Evolutionary conservation across 1,140 invertebrate genomes (phyloP).

Genomic region (Eumaeus atala): DNA sequence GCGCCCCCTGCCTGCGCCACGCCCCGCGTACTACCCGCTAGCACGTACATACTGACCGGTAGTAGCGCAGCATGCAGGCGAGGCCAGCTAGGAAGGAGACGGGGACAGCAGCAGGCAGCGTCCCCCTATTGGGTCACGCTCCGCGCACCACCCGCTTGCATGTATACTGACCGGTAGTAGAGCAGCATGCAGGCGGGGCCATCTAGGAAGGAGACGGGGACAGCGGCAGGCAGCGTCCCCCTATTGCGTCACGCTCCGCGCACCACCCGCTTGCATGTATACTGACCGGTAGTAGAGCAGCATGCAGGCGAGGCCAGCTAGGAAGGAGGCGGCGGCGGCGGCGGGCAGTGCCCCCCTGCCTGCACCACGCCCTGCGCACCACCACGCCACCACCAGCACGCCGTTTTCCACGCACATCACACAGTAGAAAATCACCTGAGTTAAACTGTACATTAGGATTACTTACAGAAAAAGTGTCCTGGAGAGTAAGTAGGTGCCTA

Average conservation of each 20-base stretch:
- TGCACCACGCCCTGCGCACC: conserved; percentile 78
- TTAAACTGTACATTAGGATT: too few relatives aligned
- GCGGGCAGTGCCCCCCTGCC: conserved; percentile 56
- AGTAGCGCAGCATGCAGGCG: conserved; percentile 89
- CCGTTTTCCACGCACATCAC: conserved; percentile 94
- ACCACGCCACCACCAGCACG: conserved; percentile 82
- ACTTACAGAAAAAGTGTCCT: neutral
- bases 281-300: conserved; percentile 83
- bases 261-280: neutral
- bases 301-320: conserved; percentile 82
- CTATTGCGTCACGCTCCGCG: too few relatives aligned
- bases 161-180: conserved; percentile 79
- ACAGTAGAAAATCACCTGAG: conserved; percentile 87
- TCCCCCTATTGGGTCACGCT: too few relatives aligned
- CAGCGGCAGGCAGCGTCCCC: conserved; percentile 8
- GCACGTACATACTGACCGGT: conserved; percentile 70
- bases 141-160: neutral
- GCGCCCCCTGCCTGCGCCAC: too few relatives aligned
- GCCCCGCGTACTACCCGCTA: neutral
- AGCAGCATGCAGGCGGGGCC: conserved; percentile 82
- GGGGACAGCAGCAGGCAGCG: too few relatives aligned
- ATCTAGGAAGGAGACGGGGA: conserved; percentile 29
- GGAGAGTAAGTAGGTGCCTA: neutral
- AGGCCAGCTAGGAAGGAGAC: conserved; percentile 29
- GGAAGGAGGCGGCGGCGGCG: conserved; percentile 47